Evolutionary conservation across 2,113 vertebrate genomes (phyloP).

Genomic region (Cichladusa arquata): DNA sequence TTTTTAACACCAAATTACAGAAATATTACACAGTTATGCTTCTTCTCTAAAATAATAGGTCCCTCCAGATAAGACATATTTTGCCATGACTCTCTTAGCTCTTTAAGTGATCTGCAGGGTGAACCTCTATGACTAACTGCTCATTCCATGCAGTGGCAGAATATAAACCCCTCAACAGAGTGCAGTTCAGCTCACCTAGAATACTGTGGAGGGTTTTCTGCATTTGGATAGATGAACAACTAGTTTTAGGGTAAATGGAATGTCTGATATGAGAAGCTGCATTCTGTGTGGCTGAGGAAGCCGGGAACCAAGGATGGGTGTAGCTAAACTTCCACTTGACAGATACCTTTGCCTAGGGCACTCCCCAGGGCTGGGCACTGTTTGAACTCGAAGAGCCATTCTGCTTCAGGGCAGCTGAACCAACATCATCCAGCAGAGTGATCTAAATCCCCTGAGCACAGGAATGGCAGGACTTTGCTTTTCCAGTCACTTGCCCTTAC

Average conservation of each 20-base stretch:
- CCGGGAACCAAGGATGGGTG: not conserved
- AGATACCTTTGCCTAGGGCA: not conserved
- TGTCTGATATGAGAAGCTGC: not conserved
- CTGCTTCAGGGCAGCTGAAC: not conserved
- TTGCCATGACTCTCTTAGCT: not conserved
- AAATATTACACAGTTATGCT: not conserved
- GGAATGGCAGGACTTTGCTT: not conserved
- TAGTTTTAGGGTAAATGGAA: not conserved
- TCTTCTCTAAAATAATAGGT: not conserved
- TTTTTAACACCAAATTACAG: not conserved
- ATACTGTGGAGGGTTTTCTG: rapidly evolving
- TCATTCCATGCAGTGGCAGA: not conserved
- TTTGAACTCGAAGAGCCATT: not conserved
- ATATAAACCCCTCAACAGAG: not conserved
- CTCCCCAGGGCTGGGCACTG: not conserved
- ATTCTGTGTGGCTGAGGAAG: not conserved
- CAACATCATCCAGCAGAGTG: not conserved
- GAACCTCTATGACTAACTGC: not conserved
- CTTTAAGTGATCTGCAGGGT: not conserved
- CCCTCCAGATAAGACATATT: not conserved
- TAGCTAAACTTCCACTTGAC: not conserved
- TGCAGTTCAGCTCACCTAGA: not conserved
- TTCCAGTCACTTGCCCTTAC: not conserved
- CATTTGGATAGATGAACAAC: not conserved
- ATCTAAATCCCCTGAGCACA: not conserved